These are phyloP conservation scores for Eudemis profundana DNA, from an alignment of 2,888 invertebrate genomes.

Conservation along the genomic window DNA sequence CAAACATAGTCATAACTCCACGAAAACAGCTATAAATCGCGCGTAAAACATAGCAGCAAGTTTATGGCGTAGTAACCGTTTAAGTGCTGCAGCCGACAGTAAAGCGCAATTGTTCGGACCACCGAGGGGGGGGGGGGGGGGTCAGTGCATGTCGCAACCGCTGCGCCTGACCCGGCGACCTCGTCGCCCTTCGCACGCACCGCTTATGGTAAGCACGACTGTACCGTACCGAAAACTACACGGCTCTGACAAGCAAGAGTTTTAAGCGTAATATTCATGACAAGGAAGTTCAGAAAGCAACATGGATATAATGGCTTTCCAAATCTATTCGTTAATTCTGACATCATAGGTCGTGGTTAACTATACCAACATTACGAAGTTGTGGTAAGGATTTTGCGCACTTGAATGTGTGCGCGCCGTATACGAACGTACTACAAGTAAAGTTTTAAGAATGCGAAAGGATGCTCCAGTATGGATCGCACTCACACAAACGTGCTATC, in stretches of 20 bases:
- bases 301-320: too few relatives aligned
- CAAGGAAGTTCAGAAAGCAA: neutral
- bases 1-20: neutral
- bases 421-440: too few relatives aligned
- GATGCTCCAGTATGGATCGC: too few relatives aligned
- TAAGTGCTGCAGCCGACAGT: conserved; percentile 9
- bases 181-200: conserved; percentile 8
- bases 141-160: conserved; percentile 9
- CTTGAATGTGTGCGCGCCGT: too few relatives aligned
- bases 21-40: conserved; percentile 2
- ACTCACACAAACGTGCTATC: too few relatives aligned
- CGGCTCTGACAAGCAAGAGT: neutral
- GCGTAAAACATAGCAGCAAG: conserved; percentile 11
- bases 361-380: too few relatives aligned
- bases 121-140: neutral
- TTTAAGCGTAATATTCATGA: neutral
- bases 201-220: conserved; percentile 9
- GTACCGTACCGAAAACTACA: neutral
- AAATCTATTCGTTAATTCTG: too few relatives aligned
- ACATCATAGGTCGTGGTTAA: too few relatives aligned
- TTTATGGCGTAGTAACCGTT: conserved; percentile 31
- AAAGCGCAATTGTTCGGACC: conserved; percentile 21
- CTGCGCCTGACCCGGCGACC: conserved; percentile 22
- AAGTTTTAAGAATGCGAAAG: too few relatives aligned
- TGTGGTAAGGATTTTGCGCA: too few relatives aligned